These are phyloP conservation scores for Montifringilla adamsi DNA, from an alignment of 2,113 vertebrate species.

Conservation along the genomic window DNA sequence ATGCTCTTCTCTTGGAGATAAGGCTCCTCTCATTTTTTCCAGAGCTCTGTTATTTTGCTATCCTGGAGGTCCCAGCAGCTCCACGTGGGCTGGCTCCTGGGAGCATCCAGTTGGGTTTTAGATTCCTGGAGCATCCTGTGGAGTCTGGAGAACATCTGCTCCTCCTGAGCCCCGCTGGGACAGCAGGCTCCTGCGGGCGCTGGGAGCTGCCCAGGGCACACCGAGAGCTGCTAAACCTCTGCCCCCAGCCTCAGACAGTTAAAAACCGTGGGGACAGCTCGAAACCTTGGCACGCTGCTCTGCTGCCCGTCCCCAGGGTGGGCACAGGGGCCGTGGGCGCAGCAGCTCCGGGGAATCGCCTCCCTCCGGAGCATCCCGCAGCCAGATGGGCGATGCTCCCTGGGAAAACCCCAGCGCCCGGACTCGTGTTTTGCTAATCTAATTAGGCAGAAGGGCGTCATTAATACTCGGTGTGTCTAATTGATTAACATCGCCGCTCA, in stretches of 20 bases:
- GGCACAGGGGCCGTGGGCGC: background rate
- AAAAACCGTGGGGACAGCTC: background rate
- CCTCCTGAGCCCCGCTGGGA: background rate
- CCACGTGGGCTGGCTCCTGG: background rate
- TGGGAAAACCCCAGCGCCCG: background rate
- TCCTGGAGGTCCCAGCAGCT: background rate
- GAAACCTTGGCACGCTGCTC: background rate
- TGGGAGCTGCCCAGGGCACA: background rate
- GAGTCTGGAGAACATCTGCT: background rate
- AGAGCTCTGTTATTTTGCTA: background rate
- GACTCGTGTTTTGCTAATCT: constrained; percentile 18
- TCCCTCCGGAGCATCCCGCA: background rate
- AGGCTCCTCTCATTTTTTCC: background rate
- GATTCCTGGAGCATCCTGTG: background rate
- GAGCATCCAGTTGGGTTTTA: background rate
- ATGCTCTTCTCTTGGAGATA: background rate
- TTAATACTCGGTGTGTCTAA: constrained; percentile 24
- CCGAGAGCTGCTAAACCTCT: background rate
- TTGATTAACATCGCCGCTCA: constrained; percentile 27
- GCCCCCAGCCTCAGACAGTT: background rate
- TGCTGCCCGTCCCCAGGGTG: background rate
- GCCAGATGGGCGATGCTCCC: background rate
- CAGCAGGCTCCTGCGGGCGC: rapidly evolving
- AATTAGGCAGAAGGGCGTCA: constrained; percentile 50
- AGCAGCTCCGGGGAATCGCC: background rate